These are phyloP conservation scores for Oryzias sinensis DNA, from an alignment of 2,797 vertebrate species.

Conservation along the genomic window DNA sequence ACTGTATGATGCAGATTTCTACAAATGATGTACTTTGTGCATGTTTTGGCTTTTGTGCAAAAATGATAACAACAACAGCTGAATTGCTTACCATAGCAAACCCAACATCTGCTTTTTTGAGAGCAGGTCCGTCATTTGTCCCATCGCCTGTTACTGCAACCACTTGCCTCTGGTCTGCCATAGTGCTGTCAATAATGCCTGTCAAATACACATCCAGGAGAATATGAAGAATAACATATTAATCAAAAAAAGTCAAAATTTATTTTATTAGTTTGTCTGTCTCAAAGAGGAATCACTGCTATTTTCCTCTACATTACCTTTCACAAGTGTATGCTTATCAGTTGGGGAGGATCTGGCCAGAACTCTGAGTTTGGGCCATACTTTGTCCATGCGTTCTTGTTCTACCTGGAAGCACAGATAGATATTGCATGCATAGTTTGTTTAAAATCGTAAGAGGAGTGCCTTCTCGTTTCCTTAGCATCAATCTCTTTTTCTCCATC, in stretches of 20 bases:
- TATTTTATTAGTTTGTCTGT: not conserved
- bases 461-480: conserved; percentile 22
- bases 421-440: conserved; percentile 10
- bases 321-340: conserved; percentile 91
- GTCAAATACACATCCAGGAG: conserved; percentile 27
- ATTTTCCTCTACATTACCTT: conserved; percentile 76
- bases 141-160: conserved; percentile 98
- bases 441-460: conserved; percentile 64
- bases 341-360: conserved; percentile 91
- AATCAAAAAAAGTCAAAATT: not conserved
- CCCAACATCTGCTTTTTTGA: conserved; percentile 98
- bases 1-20: conserved; percentile 45
- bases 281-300: not conserved
- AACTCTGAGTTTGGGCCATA: conserved; percentile 91
- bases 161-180: conserved; percentile 93
- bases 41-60: not conserved
- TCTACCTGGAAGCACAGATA: conserved; percentile 75
- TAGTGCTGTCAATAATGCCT: conserved; percentile 98
- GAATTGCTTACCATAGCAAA: conserved; percentile 91
- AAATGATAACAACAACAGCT: conserved; percentile 3
- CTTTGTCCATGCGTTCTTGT: conserved; percentile 91
- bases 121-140: conserved; percentile 95
- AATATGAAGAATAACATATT: conserved; percentile 38
- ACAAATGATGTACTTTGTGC: conserved; percentile 16
- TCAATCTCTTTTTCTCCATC: not conserved